Evolutionary conservation across 2,888 invertebrate genomes (phyloP).

Genomic region (Acrobasis suavella): DNA sequence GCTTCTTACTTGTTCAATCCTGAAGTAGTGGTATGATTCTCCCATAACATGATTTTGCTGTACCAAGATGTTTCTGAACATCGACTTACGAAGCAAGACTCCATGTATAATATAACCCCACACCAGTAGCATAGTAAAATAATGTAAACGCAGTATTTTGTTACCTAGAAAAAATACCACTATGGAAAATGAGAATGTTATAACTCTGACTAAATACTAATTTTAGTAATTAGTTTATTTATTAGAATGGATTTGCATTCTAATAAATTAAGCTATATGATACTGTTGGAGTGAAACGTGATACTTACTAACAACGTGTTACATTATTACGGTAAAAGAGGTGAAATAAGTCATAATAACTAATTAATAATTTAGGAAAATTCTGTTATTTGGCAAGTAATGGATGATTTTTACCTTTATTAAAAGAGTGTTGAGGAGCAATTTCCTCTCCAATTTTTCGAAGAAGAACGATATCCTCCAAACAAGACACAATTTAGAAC

Average conservation of each 20-base stretch:
- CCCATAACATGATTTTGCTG: constrained; percentile 56
- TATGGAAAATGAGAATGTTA: too few species aligned
- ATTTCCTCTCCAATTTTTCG: constrained; percentile 65
- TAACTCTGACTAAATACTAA: too few species aligned
- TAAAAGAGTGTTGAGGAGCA: constrained; percentile 63
- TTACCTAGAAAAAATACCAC: constrained; percentile 46
- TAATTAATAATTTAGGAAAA: constrained; percentile 30
- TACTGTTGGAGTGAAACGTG: too few species aligned
- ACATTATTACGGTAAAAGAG: too few species aligned
- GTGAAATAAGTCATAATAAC: too few species aligned
- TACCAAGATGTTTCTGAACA: constrained; percentile 79
- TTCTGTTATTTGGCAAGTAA: constrained; percentile 60
- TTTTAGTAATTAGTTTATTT: too few species aligned
- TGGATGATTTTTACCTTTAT: constrained; percentile 54
- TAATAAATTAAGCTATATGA: too few species aligned
- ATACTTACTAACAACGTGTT: too few species aligned
- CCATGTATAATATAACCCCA: constrained; percentile 76
- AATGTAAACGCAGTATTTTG: constrained; percentile 74
- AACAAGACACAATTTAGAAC: constrained; percentile 77
- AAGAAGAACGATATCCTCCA: constrained; percentile 76
- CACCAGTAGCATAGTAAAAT: constrained; percentile 76
- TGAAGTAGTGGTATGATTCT: constrained; percentile 40
- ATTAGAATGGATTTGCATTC: too few species aligned
- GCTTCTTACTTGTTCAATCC: constrained; percentile 51
- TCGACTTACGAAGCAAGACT: constrained; percentile 73